Evolutionary conservation across 1,140 invertebrate species (phyloP), one percentile per base, ranked within the genome.

Genomic region (Macrosteles quadrilineatus): DNA sequence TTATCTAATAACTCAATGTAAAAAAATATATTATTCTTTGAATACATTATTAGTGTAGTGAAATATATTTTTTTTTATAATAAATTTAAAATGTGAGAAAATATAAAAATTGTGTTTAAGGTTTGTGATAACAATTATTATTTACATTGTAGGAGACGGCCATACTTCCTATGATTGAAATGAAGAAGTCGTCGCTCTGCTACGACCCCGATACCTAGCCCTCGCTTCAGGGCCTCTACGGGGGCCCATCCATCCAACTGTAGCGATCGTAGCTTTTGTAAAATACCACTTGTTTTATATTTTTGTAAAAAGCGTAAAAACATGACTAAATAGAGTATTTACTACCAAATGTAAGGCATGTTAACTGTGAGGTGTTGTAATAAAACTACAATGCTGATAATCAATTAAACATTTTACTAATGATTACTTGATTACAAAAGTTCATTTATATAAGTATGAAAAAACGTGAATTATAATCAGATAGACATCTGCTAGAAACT

Each of bases 111-210:
- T n/a, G n/a, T 65, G n/a, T 47, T 14, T 25, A 47, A 27, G 2
- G 17, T 29, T 27, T 1, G 1, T 45, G 9, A 67, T 21, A 11
- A 3, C 1, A 2, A 4, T 57, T 11, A 43, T 47, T 45, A 21
- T 62, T 25, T 25, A 50, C 59, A 53, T 62, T 69, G 36, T 81
- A 85, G 82, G 85, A 85, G 76, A 83, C 84, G 78, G 85, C 85
- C 73, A 81, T 85, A 70, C 79, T 87, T 71, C 84, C 84, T 77
- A 85, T 86, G 81, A 83, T 84, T 76, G 85, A 86, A 79, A 82
- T 85, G 79, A 83, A 85, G 79, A 86, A 86, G 79, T 82, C 83
- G n/a, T 83, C 85, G 76, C 81, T 85, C 77, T 83, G 82, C 80
- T 85, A 83, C 80, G 84, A 86, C 78, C 81, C 82, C 76, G 80